These are phyloP conservation scores for Penaeus monodon DNA, from an alignment of 2,888 invertebrate genomes.

Conservation along the genomic window DNA sequence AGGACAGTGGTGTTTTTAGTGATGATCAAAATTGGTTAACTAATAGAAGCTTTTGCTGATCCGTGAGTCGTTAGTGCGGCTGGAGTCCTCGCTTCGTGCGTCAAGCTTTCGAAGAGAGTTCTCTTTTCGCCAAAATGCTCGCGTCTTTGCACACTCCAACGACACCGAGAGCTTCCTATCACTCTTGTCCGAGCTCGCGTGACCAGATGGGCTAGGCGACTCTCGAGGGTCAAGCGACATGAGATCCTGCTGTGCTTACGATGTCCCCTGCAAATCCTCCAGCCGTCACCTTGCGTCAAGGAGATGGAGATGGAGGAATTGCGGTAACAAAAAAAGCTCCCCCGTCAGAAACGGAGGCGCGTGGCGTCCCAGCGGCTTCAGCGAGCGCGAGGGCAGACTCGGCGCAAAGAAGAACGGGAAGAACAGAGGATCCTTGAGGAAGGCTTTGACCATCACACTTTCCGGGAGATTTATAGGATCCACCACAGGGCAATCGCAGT, in stretches of 20 bases:
- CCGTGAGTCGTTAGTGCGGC: too few relatives aligned
- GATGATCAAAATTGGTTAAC: too few relatives aligned
- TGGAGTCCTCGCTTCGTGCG: too few relatives aligned
- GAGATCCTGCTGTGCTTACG: conserved; percentile 7
- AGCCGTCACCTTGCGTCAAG: conserved; percentile 13
- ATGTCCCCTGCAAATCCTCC: conserved; percentile 35
- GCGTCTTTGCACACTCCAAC: too few relatives aligned
- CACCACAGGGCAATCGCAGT: conserved; percentile 23
- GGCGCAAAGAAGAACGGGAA: background rate
- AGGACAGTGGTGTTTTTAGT: too few relatives aligned
- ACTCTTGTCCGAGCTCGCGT: too few relatives aligned
- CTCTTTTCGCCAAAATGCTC: too few relatives aligned
- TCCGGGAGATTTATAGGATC: background rate
- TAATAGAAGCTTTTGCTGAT: too few relatives aligned
- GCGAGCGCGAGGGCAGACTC: background rate
- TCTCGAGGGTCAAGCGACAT: background rate
- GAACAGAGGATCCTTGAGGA: conserved; percentile 16
- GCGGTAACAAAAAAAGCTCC: conserved; percentile 27
- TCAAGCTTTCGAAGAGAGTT: too few relatives aligned
- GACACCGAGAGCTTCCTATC: too few relatives aligned
- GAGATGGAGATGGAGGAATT: conserved; percentile 23
- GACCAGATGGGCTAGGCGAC: too few relatives aligned
- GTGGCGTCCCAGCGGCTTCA: conserved; percentile 9
- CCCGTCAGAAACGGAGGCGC: conserved; percentile 13
- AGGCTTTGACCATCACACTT: conserved; percentile 24